These are phyloP conservation scores for Catocala fraxini DNA, from an alignment of 2,888 invertebrate genomes.

Conservation along the genomic window DNA sequence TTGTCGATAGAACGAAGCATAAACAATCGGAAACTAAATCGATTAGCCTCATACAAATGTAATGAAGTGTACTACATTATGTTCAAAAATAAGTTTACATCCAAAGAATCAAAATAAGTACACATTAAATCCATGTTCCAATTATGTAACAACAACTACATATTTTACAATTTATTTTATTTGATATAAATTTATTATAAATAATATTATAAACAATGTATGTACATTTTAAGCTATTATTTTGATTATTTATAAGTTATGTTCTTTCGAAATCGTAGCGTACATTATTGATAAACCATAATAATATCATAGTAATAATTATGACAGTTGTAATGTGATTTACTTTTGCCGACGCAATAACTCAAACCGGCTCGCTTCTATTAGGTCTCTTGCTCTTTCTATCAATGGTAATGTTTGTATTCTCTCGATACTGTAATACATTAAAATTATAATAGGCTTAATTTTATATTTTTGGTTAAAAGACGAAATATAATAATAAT, in stretches of 20 bases:
- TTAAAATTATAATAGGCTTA: neutral
- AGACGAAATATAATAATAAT: too few relatives aligned
- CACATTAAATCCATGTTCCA: conserved; percentile 11
- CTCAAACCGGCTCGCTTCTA: conserved; percentile 7
- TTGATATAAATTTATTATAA: conserved; percentile 2
- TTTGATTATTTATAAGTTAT: too few relatives aligned
- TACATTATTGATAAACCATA: neutral
- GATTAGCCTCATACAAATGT: conserved; percentile 43
- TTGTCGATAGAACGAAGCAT: conserved; percentile 34
- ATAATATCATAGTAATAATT: neutral
- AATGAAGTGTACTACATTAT: conserved; percentile 38
- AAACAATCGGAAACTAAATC: conserved; percentile 49
- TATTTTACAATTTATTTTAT: conserved; percentile 2
- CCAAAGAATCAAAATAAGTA: conserved; percentile 5
- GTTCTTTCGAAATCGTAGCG: too few relatives aligned
- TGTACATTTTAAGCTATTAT: too few relatives aligned
- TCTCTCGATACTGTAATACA: neutral
- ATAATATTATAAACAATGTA: neutral
- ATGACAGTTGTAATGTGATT: neutral
- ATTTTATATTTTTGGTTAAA: too few relatives aligned
- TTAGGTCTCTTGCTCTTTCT: conserved; percentile 18
- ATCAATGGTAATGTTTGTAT: conserved; percentile 9
- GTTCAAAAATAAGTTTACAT: conserved; percentile 34
- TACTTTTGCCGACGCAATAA: conserved; percentile 33
- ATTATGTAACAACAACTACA: conserved; percentile 9